Percentiles rank a stretch among this genome's conserved stretches.
phyloP scores from a whole-genome alignment of 2,888 invertebrate species.

The Hypena proboscidalis region DNA sequence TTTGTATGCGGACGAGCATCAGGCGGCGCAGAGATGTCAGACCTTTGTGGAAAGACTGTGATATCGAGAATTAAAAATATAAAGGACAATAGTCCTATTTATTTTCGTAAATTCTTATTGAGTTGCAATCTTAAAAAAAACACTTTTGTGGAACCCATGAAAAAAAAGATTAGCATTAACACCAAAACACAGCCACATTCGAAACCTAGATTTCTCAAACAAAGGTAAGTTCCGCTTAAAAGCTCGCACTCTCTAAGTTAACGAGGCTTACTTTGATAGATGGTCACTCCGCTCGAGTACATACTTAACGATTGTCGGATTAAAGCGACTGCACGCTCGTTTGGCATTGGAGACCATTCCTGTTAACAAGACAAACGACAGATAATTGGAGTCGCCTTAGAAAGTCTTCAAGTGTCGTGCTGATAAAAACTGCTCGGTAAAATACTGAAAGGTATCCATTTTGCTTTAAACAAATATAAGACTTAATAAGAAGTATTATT shows the following conservation, averaged over 20 bases:
- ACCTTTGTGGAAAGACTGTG: too few species aligned
- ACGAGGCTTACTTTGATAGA: slow-evolving; percentile 64
- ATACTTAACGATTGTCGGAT: slow-evolving; percentile 42
- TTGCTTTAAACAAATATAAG: too few species aligned
- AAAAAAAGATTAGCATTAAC: too few species aligned
- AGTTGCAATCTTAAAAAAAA: too few species aligned
- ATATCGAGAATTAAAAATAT: too few species aligned
- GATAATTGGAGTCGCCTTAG: slow-evolving; percentile 41
- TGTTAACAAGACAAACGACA: slow-evolving; percentile 31
- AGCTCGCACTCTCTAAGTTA: slow-evolving; percentile 56
- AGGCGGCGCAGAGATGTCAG: too few species aligned
- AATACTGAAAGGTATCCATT: too few species aligned
- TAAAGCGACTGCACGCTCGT: slow-evolving; percentile 37
- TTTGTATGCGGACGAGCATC: too few species aligned
- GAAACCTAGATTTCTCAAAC: slow-evolving; percentile 49
- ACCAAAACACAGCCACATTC: slow-evolving; percentile 39
- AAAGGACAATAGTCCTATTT: too few species aligned
- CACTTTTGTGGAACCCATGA: too few species aligned
- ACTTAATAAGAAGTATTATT: too few species aligned
- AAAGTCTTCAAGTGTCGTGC: slow-evolving; percentile 16
- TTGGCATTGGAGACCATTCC: slow-evolving; percentile 36
- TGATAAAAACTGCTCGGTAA: not conserved
- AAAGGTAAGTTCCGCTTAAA: slow-evolving; percentile 58
- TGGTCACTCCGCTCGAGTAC: slow-evolving; percentile 47
- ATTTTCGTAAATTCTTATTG: too few species aligned